A percentile compares a stretch with the other conserved stretches of the same genome.
These are phyloP conservation scores for Clepsis dumicolana DNA, from an alignment of 2,888 invertebrate genomes.

Conservation along the genomic window DNA sequence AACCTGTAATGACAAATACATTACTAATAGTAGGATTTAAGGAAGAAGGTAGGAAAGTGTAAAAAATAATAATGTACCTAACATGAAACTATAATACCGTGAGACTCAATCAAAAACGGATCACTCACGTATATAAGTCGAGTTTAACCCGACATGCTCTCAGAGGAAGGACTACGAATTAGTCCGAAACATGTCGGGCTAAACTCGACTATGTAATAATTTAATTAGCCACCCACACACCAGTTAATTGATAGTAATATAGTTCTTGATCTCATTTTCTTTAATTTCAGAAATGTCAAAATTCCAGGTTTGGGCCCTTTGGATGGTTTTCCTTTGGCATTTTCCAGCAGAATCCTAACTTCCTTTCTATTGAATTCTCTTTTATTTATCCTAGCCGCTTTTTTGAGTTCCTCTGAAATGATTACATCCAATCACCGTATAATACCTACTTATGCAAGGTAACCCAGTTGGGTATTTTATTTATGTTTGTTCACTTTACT, in stretches of 20 bases:
- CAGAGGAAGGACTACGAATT: too few species aligned
- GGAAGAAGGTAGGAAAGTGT: neutral
- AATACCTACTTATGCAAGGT: neutral
- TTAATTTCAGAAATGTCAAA: slow-evolving; percentile 76
- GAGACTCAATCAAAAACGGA: too few species aligned
- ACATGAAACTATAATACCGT: too few species aligned
- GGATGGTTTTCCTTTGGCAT: slow-evolving; percentile 45
- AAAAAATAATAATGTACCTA: too few species aligned
- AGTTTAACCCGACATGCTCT: too few species aligned
- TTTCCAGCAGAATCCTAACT: slow-evolving; percentile 54
- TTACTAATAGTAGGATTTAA: neutral
- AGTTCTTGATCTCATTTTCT: slow-evolving; percentile 81
- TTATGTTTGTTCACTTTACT: slow-evolving; percentile 52
- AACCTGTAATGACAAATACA: slow-evolving; percentile 73
- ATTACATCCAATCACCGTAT: slow-evolving; percentile 26
- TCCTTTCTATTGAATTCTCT: slow-evolving; percentile 52
- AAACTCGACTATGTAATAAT: too few species aligned
- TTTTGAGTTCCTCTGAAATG: slow-evolving; percentile 62
- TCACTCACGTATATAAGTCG: too few species aligned
- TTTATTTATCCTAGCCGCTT: slow-evolving; percentile 65
- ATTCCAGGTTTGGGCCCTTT: slow-evolving; percentile 62
- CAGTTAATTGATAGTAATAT: slow-evolving; percentile 82
- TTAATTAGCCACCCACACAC: slow-evolving; percentile 66
- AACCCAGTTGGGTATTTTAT: too few species aligned
- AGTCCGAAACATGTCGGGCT: too few species aligned